These are phyloP conservation scores for Proisotoma minuta DNA, from an alignment of 2,888 invertebrate species.

Conservation along the genomic window DNA sequence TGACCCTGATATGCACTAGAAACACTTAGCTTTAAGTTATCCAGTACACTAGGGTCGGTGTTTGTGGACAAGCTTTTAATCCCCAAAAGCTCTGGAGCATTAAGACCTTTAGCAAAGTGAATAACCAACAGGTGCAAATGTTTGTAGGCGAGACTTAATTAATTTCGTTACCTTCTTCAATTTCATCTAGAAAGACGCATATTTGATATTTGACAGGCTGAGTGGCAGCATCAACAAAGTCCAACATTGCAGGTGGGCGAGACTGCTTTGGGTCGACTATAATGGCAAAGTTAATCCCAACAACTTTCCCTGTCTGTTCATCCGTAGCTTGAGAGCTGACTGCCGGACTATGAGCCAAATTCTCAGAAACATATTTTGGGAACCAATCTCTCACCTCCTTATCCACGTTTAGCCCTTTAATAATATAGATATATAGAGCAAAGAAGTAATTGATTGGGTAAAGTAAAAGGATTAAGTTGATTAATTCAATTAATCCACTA, in stretches of 20 bases:
- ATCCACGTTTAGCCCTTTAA: constrained; percentile 11
- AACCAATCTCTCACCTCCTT: constrained; percentile 7
- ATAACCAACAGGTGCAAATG: background rate
- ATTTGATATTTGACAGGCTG: background rate
- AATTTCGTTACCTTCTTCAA: constrained; percentile 8
- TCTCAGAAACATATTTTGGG: constrained; percentile 1
- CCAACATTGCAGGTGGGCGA: background rate
- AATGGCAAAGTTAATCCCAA: constrained; percentile 6
- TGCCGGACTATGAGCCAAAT: background rate
- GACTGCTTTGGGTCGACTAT: constrained; percentile 7
- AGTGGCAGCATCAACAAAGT: background rate
- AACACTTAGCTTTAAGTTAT: background rate
- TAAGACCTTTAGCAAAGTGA: background rate
- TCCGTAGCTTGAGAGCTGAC: constrained; percentile 6
- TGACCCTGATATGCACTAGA: background rate
- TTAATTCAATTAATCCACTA: too few relatives aligned
- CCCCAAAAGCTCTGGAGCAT: constrained; percentile 11
- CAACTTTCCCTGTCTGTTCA: background rate
- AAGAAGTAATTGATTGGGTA: too few relatives aligned
- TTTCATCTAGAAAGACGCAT: background rate
- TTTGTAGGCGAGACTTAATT: background rate
- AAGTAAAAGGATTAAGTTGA: too few relatives aligned
- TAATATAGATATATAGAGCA: too few relatives aligned
- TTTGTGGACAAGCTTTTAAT: background rate
- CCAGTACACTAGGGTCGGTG: background rate